phyloP scores from a whole-genome alignment of 1,140 invertebrate species.

The Camponotus vicinus region DNA sequence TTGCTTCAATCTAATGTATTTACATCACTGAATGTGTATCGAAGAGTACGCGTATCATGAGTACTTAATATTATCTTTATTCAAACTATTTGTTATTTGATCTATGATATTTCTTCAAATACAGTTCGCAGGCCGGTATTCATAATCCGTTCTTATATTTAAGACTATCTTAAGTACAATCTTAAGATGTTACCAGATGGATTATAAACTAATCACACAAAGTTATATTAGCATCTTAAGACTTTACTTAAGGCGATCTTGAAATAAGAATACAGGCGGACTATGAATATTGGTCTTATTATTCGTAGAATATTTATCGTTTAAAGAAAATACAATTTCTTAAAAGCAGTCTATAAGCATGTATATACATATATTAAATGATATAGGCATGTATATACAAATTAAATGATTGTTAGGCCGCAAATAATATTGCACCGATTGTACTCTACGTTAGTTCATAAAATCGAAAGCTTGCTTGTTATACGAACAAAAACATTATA shows the following conservation, averaged over 20 bases:
- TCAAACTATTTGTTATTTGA: background rate
- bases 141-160: no score
- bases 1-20: background rate
- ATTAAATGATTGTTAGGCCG: background rate
- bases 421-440: conserved; percentile 5
- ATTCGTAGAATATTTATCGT: background rate
- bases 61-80: conserved; percentile 11
- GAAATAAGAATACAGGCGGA: no score
- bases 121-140: background rate
- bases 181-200: no score
- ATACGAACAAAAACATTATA: background rate
- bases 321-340: background rate
- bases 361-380: conserved; percentile 1
- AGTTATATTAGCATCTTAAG: no score
- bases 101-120: background rate
- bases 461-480: conserved; percentile 3
- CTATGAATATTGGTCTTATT: background rate
- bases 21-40: background rate
- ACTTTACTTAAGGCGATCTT: no score
- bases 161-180: no score
- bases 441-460: background rate
- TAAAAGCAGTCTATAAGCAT: background rate
- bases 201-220: no score
- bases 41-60: background rate
- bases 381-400: background rate